A percentile compares a stretch with the other conserved stretches of the same genome.
Conservation (phyloP, 2,113 vertebrate species). For the Micromys minutus region DNA sequence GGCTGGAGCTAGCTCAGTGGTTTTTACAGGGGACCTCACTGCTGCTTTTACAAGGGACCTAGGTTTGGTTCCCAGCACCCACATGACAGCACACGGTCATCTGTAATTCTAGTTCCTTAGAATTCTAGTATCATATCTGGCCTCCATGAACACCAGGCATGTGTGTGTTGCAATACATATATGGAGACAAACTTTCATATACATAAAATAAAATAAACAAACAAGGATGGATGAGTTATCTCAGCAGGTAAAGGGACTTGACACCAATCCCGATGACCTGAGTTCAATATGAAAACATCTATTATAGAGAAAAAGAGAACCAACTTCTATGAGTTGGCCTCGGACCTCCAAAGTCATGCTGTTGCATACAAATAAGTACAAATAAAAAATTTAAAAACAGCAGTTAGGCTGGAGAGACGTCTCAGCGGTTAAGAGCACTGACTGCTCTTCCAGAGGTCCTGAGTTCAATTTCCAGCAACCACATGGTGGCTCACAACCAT, state of each 20-base stretch:
- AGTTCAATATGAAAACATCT: neutral
- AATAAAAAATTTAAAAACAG: neutral
- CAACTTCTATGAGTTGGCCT: neutral
- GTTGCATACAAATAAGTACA: neutral
- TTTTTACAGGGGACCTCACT: neutral
- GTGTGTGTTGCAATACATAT: neutral
- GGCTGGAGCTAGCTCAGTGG: neutral
- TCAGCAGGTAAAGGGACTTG: neutral
- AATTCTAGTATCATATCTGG: neutral
- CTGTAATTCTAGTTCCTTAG: neutral
- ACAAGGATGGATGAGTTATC: neutral
- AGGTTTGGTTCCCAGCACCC: neutral
- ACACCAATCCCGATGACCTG: neutral
- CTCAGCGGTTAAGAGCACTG: too few relatives aligned
- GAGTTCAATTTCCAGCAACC: too few relatives aligned
- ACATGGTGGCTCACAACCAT: too few relatives aligned
- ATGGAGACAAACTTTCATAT: neutral
- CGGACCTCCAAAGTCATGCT: neutral
- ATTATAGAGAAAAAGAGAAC: neutral
- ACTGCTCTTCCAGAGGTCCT: too few relatives aligned
- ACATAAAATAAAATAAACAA: neutral
- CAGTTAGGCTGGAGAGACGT: too few relatives aligned
- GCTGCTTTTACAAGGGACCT: neutral
- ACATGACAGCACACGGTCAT: neutral
- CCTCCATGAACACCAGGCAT: neutral